A percentile compares a stretch with the other conserved stretches of the same genome.
Evolutionary conservation across 2,888 invertebrate genomes (phyloP).

Genomic region (Acrocyrtus sp.): DNA sequence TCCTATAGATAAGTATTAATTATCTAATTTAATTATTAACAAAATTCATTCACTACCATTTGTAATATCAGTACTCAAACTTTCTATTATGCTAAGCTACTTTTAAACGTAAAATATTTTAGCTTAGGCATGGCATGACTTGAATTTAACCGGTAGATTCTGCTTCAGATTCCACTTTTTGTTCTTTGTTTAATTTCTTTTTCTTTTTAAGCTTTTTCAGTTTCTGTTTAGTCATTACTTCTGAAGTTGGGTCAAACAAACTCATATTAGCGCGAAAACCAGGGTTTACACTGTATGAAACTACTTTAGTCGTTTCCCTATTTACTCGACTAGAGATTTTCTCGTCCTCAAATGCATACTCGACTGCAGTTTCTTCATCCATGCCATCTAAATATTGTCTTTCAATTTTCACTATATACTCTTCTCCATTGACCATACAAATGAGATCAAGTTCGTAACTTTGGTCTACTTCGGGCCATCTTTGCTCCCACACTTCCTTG

Average conservation of each 20-base stretch:
- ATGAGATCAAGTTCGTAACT: slow-evolving; percentile 75
- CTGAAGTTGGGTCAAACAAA: slow-evolving; percentile 61
- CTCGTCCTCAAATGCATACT: slow-evolving; percentile 68
- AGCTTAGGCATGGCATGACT: no score
- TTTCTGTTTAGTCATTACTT: slow-evolving; percentile 18
- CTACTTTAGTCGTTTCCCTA: slow-evolving; percentile 41
- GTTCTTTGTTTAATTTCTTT: slow-evolving; percentile 28
- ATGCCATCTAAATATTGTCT: slow-evolving; percentile 70
- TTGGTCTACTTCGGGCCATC: slow-evolving; percentile 80
- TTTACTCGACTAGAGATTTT: slow-evolving; percentile 37
- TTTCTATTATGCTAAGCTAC: slow-evolving; percentile 1
- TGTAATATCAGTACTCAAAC: neutral
- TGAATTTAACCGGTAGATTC: slow-evolving; percentile 17
- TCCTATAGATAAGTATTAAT: no score
- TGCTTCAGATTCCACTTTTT: slow-evolving; percentile 15
- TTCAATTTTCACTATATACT: slow-evolving; percentile 70
- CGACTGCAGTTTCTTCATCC: slow-evolving; percentile 70
- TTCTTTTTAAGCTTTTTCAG: slow-evolving; percentile 32
- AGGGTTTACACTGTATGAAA: slow-evolving; percentile 66
- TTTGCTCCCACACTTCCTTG: slow-evolving; percentile 77
- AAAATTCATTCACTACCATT: neutral
- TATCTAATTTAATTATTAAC: no score
- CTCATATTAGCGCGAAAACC: slow-evolving; percentile 68
- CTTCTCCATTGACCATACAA: slow-evolving; percentile 70
- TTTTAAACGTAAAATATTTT: no score